These are phyloP conservation scores for Poecilia latipinna DNA, from an alignment of 2,113 vertebrate species.

Conservation along the genomic window DNA sequence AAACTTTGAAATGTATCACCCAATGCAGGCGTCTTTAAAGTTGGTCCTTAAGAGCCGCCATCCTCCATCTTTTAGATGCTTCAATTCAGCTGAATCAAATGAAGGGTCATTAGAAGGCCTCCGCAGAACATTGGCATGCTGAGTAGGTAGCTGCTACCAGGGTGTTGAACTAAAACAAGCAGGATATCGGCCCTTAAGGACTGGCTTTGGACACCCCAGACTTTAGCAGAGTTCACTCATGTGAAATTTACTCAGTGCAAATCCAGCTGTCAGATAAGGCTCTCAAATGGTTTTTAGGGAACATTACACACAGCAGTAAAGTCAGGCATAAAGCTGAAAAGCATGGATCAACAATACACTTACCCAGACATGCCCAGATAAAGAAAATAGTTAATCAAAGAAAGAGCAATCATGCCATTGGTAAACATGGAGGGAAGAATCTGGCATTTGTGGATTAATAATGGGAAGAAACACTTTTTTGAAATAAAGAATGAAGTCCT, in stretches of 20 bases:
- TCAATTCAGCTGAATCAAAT: too few species aligned
- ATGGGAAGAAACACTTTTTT: background rate
- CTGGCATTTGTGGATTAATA: background rate
- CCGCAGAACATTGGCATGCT: too few species aligned
- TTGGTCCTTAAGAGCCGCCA: too few species aligned
- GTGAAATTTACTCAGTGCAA: background rate
- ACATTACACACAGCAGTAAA: background rate
- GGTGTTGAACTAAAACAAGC: too few species aligned
- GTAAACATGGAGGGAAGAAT: background rate
- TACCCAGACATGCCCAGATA: background rate
- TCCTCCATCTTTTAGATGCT: too few species aligned
- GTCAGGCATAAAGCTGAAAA: background rate
- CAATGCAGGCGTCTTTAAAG: too few species aligned
- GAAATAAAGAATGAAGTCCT: background rate
- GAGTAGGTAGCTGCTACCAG: too few species aligned
- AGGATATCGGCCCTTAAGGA: too few species aligned
- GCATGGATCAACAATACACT: background rate
- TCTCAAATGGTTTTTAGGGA: background rate
- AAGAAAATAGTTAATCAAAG: background rate
- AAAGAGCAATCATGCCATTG: background rate
- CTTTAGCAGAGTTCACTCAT: background rate
- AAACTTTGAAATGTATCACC: too few species aligned
- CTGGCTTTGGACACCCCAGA: too few species aligned
- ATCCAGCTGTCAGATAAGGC: background rate
- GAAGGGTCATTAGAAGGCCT: too few species aligned